Conservation (phyloP, 2,888 invertebrate species). For the Rhynchonema sp. region DNA sequence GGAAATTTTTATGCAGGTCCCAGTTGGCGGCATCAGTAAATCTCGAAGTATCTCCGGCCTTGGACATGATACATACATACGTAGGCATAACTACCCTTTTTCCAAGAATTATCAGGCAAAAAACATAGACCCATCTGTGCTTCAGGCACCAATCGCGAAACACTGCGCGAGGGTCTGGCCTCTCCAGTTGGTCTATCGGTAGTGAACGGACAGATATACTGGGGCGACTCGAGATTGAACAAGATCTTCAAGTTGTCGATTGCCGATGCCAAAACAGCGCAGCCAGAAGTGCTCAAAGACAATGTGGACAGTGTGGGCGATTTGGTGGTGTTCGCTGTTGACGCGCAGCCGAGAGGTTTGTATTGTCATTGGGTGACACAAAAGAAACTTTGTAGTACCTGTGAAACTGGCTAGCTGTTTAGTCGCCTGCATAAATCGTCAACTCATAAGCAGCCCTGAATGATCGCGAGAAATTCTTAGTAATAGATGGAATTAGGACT, state of each 20-base stretch:
- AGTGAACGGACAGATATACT: slow-evolving; percentile 20
- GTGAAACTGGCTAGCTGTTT: no score
- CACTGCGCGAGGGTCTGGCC: slow-evolving; percentile 21
- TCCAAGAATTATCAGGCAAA: neutral
- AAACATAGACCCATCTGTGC: neutral
- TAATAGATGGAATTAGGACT: no score
- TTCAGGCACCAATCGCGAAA: slow-evolving; percentile 14
- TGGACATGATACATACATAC: no score
- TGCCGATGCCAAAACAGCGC: neutral
- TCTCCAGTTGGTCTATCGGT: slow-evolving; percentile 22
- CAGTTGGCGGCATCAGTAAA: no score
- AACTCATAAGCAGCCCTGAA: no score
- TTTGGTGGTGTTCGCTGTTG: slow-evolving; percentile 69
- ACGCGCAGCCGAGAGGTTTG: slow-evolving; percentile 53
- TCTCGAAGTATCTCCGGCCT: no score
- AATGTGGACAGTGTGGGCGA: slow-evolving; percentile 67
- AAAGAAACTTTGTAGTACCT: no score
- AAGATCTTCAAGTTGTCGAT: slow-evolving; percentile 21
- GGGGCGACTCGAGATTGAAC: slow-evolving; percentile 22
- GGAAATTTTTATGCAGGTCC: no score
- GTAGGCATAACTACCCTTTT: no score
- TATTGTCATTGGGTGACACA: no score
- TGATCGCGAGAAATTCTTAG: no score
- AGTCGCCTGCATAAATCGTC: no score
- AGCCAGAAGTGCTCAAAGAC: slow-evolving; percentile 37